A percentile compares a stretch with the other conserved stretches of the same genome.
Evolutionary conservation across 2,113 vertebrate genomes (phyloP).

Genomic region (Amia ocellicauda): DNA sequence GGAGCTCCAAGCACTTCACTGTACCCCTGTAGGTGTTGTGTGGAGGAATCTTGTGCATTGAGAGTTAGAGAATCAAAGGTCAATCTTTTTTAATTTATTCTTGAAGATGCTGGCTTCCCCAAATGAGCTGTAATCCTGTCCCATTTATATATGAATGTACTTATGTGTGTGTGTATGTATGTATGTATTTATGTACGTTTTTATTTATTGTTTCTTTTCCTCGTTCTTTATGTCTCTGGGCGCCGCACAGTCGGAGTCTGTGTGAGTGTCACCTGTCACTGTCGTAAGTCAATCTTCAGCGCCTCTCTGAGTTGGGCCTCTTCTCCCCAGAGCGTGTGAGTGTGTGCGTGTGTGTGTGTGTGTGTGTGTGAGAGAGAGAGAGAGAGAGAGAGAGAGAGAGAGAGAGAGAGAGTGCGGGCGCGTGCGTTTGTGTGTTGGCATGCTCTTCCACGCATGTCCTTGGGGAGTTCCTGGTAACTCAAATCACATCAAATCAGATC

Average conservation of each 20-base stretch:
- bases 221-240: no score
- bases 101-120: no score
- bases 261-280: background rate
- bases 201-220: no score
- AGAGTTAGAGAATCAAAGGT: no score
- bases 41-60: no score
- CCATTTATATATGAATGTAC: background rate
- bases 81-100: no score
- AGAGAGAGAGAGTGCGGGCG: background rate
- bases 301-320: no score
- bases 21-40: no score
- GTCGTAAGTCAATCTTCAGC: background rate
- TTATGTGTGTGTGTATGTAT: background rate
- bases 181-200: background rate
- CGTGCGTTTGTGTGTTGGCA: background rate
- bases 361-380: background rate
- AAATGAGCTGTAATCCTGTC: no score
- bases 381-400: background rate
- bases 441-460: background rate
- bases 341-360: background rate
- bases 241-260: background rate
- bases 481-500: background rate
- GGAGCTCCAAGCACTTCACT: no score
- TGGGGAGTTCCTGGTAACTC: background rate
- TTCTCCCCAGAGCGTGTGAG: slow-evolving; percentile 6